Conservation (phyloP, 2,113 vertebrate species). For the Sitta europaea region DNA sequence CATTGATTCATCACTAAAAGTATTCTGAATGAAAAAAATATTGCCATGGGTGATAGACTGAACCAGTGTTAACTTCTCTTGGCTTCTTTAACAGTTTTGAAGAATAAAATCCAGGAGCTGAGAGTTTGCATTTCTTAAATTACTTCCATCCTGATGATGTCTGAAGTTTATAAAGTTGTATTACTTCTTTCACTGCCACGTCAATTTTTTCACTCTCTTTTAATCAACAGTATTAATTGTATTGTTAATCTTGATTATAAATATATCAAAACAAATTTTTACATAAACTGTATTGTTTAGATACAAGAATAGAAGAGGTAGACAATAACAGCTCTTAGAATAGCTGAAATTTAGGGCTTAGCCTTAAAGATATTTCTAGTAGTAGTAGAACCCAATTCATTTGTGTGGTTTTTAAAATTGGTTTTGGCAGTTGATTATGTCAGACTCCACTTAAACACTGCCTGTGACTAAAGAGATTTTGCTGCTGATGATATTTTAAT, state of each 20-base stretch:
- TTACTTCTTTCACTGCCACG: background rate
- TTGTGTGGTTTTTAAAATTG: background rate
- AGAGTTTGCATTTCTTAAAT: background rate
- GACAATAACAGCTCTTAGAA: background rate
- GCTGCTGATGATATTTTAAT: background rate
- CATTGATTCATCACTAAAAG: background rate
- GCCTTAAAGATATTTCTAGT: background rate
- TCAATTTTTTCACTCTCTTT: background rate
- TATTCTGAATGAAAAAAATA: background rate
- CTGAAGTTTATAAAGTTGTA: background rate
- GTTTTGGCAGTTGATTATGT: background rate
- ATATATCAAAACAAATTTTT: background rate
- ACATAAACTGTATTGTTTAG: background rate
- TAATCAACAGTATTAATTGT: rapidly evolving
- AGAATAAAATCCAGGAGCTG: background rate
- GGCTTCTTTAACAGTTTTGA: background rate
- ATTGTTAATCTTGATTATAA: background rate
- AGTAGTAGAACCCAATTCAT: background rate
- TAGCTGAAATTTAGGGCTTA: background rate
- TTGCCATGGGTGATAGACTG: background rate
- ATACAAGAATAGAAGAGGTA: background rate
- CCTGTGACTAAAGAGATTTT: background rate
- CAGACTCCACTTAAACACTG: background rate
- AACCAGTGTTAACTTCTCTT: background rate
- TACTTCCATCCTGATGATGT: background rate